Conservation (phyloP, 2,113 vertebrate genomes). For the Zeus faber region DNA sequence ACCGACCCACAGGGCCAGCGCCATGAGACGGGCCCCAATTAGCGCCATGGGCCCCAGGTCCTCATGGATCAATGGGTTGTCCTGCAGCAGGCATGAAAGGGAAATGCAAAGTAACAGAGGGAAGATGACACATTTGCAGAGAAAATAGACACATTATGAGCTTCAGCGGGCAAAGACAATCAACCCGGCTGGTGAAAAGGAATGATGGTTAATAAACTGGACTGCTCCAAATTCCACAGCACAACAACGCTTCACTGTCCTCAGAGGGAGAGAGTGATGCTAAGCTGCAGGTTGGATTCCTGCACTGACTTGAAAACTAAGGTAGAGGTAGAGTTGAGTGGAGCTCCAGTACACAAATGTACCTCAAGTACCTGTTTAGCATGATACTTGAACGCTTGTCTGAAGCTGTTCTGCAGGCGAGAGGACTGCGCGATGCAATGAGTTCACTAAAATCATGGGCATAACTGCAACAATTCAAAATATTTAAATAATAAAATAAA, state of each 20-base stretch:
- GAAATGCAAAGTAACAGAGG: conserved; percentile 12
- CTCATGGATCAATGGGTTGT: conserved; percentile 54
- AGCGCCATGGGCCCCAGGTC: conserved; percentile 55
- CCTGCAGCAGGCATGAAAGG: conserved; percentile 19
- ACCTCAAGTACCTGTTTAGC: no score
- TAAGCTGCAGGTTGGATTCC: background rate
- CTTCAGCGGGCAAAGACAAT: conserved; percentile 60
- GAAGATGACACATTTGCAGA: conserved; percentile 27
- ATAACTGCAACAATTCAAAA: no score
- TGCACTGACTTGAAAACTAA: no score
- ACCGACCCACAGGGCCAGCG: conserved; percentile 38
- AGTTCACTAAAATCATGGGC: no score
- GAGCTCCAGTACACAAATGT: no score
- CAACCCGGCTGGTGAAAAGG: conserved; percentile 20
- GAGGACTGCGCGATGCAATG: no score
- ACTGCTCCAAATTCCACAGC: conserved; percentile 60
- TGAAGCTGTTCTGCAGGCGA: no score
- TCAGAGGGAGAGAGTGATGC: conserved; percentile 4
- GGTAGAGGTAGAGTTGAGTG: no score
- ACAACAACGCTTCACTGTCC: conserved; percentile 54
- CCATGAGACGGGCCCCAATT: conserved; percentile 38
- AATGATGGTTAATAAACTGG: conserved; percentile 42
- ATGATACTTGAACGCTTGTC: no score
- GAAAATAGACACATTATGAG: conserved; percentile 42
- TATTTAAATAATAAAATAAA: no score